phyloP scores from a whole-genome alignment of 1,140 invertebrate genomes.

The Glossosoma conforme region DNA sequence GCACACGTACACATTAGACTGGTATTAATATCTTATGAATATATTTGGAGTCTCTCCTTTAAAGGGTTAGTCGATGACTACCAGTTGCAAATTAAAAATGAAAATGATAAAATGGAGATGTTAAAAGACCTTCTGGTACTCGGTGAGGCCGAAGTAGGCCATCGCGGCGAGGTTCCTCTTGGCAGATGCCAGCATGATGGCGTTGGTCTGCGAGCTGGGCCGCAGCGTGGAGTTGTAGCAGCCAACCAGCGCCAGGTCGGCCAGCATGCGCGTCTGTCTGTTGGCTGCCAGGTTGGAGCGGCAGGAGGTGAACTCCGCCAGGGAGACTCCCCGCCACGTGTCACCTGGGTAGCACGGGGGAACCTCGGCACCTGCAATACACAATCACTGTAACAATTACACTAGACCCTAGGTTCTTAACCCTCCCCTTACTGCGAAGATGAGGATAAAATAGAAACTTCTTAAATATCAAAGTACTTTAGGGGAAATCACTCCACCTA shows the following conservation, averaged over 20 bases:
- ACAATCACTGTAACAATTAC: conserved; percentile 7
- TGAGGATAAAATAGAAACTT: no score
- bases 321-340: conserved; percentile 58
- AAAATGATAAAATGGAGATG: conserved; percentile 12
- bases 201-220: conserved; percentile 82
- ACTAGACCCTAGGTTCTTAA: no score
- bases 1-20: no score
- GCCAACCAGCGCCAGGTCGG: conserved; percentile 87
- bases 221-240: conserved; percentile 87
- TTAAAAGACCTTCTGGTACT: conserved; percentile 87
- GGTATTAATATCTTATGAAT: no score
- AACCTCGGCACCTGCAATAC: conserved; percentile 59
- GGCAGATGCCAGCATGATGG: conserved; percentile 88
- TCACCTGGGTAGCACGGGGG: conserved; percentile 69
- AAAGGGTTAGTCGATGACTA: no score
- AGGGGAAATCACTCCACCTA: no score
- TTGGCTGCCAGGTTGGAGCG: conserved; percentile 91
- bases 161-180: conserved; percentile 91
- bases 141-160: conserved; percentile 96
- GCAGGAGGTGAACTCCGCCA: conserved; percentile 87
- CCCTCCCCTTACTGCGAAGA: no score
- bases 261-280: conserved; percentile 95
- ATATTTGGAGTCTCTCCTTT: no score
- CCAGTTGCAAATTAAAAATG: no score
- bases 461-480: no score